phyloP scores from a whole-genome alignment of 2,797 vertebrate genomes.

The Peromyscus melanophrys region DNA sequence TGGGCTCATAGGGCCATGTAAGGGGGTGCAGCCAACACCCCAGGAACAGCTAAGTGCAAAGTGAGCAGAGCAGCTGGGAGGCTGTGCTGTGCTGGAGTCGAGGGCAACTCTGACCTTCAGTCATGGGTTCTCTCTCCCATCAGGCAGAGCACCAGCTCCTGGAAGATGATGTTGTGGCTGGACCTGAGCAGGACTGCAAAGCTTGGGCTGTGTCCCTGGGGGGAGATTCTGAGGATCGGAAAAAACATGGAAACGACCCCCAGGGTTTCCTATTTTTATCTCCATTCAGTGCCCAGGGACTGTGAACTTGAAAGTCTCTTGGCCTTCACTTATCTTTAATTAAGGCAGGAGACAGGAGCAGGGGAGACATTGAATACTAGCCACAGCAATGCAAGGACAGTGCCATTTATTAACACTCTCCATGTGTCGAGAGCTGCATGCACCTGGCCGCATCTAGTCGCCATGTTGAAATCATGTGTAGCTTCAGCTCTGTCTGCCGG shows the following conservation, averaged over 20 bases:
- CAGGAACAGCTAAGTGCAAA: fast-evolving
- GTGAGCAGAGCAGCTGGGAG: fast-evolving
- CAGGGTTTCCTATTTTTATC: not conserved
- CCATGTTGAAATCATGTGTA: fast-evolving
- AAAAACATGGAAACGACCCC: not conserved
- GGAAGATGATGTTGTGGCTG: fast-evolving
- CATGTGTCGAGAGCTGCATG: fast-evolving
- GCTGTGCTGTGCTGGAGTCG: not conserved
- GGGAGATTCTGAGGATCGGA: not conserved
- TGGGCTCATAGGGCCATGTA: not conserved
- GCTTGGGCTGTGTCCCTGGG: fast-evolving
- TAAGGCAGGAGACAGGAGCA: not conserved
- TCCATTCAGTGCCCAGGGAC: fast-evolving
- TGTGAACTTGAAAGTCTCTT: not conserved
- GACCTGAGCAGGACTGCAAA: not conserved
- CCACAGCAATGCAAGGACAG: fast-evolving
- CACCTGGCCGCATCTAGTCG: fast-evolving
- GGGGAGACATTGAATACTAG: fast-evolving
- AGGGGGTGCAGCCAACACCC: not conserved
- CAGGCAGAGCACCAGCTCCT: fast-evolving
- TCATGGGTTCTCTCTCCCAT: not conserved
- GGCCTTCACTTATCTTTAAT: not conserved
- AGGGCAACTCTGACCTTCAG: not conserved
- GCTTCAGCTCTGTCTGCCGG: not conserved
- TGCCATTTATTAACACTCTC: fast-evolving